These are phyloP conservation scores for Melanchra persicariae DNA, from an alignment of 2,888 invertebrate species.

Conservation along the genomic window DNA sequence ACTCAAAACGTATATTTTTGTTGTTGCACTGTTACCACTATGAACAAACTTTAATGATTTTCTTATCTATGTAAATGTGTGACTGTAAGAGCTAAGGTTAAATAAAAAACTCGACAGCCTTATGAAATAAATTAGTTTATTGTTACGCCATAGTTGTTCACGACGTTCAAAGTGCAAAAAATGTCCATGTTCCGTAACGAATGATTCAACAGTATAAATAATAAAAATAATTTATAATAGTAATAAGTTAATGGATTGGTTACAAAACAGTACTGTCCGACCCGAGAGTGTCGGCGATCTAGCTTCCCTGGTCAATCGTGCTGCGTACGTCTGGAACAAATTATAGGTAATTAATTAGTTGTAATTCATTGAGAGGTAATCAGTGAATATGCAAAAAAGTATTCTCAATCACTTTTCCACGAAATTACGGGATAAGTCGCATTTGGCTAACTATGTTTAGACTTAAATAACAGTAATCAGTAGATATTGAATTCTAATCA, in stretches of 20 bases:
- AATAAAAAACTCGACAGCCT: slow-evolving; percentile 77
- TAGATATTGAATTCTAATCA: no score
- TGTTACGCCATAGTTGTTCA: slow-evolving; percentile 84
- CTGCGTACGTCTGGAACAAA: slow-evolving; percentile 78
- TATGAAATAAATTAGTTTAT: slow-evolving; percentile 91
- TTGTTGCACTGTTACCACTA: no score
- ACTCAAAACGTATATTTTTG: no score
- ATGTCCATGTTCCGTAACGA: slow-evolving; percentile 85
- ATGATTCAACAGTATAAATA: slow-evolving; percentile 89
- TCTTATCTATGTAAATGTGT: no score
- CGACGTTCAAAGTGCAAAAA: slow-evolving; percentile 79
- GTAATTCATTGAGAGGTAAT: no score
- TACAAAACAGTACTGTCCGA: slow-evolving; percentile 85
- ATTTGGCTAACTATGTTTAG: no score
- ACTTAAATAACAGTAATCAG: no score
- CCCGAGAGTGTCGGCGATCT: slow-evolving; percentile 76
- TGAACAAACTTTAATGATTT: no score
- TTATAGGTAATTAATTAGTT: neutral
- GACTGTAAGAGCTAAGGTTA: no score
- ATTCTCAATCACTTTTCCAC: neutral
- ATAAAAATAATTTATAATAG: slow-evolving; percentile 90
- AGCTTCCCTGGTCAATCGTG: slow-evolving; percentile 77
- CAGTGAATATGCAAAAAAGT: no score
- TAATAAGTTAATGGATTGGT: slow-evolving; percentile 90
- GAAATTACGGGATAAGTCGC: neutral